Evolutionary conservation across 2,113 vertebrate genomes (phyloP), one percentile per base, ranked within the genome.

Genomic region (Colistium nudipinnis): DNA sequence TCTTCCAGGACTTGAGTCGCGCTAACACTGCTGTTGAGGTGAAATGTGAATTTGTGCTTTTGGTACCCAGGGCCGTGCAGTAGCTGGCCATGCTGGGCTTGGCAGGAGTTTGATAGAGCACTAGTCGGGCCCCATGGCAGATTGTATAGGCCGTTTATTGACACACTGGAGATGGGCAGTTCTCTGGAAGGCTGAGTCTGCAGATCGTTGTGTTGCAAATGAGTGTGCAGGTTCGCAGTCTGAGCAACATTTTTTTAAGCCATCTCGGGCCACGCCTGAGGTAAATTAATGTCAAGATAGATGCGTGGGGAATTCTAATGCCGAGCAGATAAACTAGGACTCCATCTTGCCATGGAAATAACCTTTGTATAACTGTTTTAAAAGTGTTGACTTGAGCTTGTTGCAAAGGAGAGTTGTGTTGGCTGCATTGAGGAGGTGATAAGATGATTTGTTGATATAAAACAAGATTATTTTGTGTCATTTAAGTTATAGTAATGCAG

Each of bases 71-170:
- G 80, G 65, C 80, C 70, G 93, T 91, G 60, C 47, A 64, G 62
- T 38, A 90, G 94, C 94, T 94, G 93, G 92, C 61, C 67, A 60
- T 74, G 78, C 81, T 63, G 48, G 66, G 67, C 43, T 79, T 78
- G 75, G 75, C 74, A 80, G 77, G 72, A 73, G 67, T 78, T 87
- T 90, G 86, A 90, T 78, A 45, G 81, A 85, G 83, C 80, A 63
- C 66, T 53, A 31, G 77, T 83, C 73, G 48, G 70, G 52, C 70
- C 85, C 62, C 24, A 59, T 66, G 69, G 78, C 80, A 73, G 76
- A 72, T 62, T 25, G 36, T 67, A 74, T 28, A 24, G 56, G 72
- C 64, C 59, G 56, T 88, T 89, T 90, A 91, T 91, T 80, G 90
- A 91, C 52, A 47, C 51, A 19, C 67, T 64, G 75, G 78, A 87